Evolutionary conservation across 1,140 invertebrate genomes (phyloP), one percentile per base, ranked within the genome.

Genomic region (Gonatopus flavifemur): DNA sequence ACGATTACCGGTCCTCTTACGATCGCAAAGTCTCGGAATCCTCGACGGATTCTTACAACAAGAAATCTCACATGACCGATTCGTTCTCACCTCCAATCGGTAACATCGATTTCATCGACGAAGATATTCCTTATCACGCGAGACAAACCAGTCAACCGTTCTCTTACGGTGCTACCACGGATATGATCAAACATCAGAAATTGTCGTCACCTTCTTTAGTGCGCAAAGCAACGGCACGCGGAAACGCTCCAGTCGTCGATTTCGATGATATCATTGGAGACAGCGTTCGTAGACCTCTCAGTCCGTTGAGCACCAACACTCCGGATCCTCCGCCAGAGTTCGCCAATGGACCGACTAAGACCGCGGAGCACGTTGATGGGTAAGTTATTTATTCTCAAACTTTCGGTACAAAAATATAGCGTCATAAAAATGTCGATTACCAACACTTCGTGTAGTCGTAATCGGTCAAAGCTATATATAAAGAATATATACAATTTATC

Each of bases 121-220:
- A 81, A 41, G 81, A 86, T 62, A 88, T 89, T 60, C 89, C 90
- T 20, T 93, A 92, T 71, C 90, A 92, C 83, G 88, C 90, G 46
- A 78, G 89, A 38, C 82, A 87, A 40, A 87, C 89, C 69, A 88
- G 87, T 55, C 82, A 87, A 51, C 90, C 90, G 15, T 93, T 93
- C 74, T 88, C 86, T 12, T 93, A 93, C 80, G 86, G 87, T 20
- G 80, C 81, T 16, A 80, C 83, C 25, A 80, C 81, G 52, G 80
- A 82, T 56, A 83, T 83, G 81, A 76, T 84, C 58, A 80, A 77
- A 64, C 72, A 74, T 44, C 76, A 81, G 66, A 84, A 85, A 55
- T 81, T 90, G 16, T 85, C 87, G 52, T 89, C 87, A 59, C 88
- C 88, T 12, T 86, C 87, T 53, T 73, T 89, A 56, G 88, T 90